Base-by-base conservation (phyloP, 2,113 vertebrate species). In the Dasyornis broadbenti region DNA sequence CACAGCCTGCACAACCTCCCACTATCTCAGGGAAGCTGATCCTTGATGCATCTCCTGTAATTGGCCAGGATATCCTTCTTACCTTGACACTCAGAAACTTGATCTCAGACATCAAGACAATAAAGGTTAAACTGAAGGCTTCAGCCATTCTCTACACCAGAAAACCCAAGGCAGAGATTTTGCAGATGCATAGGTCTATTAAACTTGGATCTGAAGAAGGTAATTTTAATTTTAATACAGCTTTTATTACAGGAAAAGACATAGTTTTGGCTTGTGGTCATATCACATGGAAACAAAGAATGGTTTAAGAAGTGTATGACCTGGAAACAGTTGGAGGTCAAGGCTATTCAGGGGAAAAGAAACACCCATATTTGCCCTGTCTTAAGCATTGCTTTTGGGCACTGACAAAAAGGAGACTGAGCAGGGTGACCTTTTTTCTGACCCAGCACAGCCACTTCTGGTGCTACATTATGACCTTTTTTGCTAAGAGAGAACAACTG, bases 101-200 rank as follows among this genome's bases (percentile, higher is more conserved):
- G 87, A 77, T 4, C 59, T 68, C 88, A 59, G 90, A 95, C 40
- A 80, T 76, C 78, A 93, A 95, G 57, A 82, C 44, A 27, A 3
- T 96, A 65, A 97, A 87, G 42, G 72, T 97, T 73, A 95, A 96
- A 71, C 57, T 96, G 75, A 97, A 82, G 14, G 94, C 96, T 91
- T 94, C 87, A 68, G 92, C 95, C 28, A 73, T 96, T 73, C 90
- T 95, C 77, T 97, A 97, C 80, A 97, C 95, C 37, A 88, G 96
- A 73, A 96, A n/a, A 83, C 94, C 94, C 35, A 87, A 90, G 40
- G 56, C 82, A 44, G 95, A 96, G 71, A 92, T 97, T 59, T 71
- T 94, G 40, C 81, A 96, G 52, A 12, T 90, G 37, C 77, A 54
- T 7, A 92, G 79, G 45, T 89, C 93, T 75, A 13, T 96, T 75